These are phyloP conservation scores for Phalangium opilio DNA, from an alignment of 2,888 invertebrate genomes.

Conservation along the genomic window DNA sequence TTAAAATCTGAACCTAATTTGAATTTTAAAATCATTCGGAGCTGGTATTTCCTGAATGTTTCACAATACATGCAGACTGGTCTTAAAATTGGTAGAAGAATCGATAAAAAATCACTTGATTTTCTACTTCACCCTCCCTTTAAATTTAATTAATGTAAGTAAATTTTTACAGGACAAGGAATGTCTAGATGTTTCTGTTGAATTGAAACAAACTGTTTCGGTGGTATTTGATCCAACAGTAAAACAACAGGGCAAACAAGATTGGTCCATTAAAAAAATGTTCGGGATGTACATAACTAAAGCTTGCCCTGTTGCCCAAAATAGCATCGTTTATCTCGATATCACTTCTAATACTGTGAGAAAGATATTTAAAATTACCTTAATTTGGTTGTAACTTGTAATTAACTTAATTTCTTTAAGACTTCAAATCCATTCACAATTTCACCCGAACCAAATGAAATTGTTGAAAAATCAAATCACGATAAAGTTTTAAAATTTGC, in stretches of 20 bases:
- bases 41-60: too few relatives aligned
- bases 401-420: constrained; percentile 10
- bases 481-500: constrained; percentile 67
- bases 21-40: too few relatives aligned
- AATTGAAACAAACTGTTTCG: constrained; percentile 69
- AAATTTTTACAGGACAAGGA: constrained; percentile 32
- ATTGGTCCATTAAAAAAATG: constrained; percentile 72
- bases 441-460: constrained; percentile 43
- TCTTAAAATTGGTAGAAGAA: too few relatives aligned
- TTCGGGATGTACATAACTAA: constrained; percentile 73
- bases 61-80: too few relatives aligned
- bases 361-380: neutral
- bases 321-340: constrained; percentile 68
- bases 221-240: constrained; percentile 68
- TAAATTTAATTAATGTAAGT: neutral
- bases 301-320: constrained; percentile 61
- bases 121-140: too few relatives aligned
- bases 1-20: too few relatives aligned
- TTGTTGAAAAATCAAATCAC: constrained; percentile 41
- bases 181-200: constrained; percentile 49
- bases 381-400: neutral
- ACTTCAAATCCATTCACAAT: constrained; percentile 46
- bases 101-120: too few relatives aligned
- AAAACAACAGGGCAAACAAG: constrained; percentile 33
- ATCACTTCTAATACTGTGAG: constrained; percentile 39